Evolutionary conservation across 2,797 vertebrate species (phyloP).

Genomic region (Lemur catta): DNA sequence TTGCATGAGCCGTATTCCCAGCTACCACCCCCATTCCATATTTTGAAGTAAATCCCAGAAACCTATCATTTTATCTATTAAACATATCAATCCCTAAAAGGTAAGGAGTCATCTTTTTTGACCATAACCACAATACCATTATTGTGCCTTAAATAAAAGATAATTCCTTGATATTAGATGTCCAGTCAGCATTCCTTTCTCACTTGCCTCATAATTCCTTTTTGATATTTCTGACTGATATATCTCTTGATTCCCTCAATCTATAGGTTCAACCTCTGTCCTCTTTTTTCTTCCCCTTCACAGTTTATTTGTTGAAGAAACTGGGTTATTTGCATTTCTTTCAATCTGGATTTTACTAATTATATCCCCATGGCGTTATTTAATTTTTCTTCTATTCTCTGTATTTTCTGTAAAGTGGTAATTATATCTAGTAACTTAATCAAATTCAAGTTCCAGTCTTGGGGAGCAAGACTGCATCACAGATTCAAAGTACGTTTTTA

Average conservation of each 20-base stretch:
- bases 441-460: neutral
- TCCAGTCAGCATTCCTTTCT: neutral
- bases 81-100: neutral
- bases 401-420: neutral
- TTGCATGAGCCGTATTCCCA: neutral
- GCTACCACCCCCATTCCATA: neutral
- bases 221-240: neutral
- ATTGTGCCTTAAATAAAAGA: neutral
- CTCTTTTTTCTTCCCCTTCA: neutral
- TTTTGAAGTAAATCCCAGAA: neutral
- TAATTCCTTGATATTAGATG: conserved; percentile 4
- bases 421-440: conserved; percentile 10
- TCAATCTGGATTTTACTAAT: conserved; percentile 5
- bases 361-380: neutral
- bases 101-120: neutral
- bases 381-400: neutral
- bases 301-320: conserved; percentile 20
- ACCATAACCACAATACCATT: neutral
- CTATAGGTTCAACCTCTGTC: neutral
- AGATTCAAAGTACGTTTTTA: conserved; percentile 29
- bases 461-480: neutral
- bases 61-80: neutral
- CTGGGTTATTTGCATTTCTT: conserved; percentile 23
- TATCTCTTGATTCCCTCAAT: neutral
- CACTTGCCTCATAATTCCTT: neutral